Conservation (phyloP, 2,113 vertebrate species). For the Heterochromis multidens region DNA sequence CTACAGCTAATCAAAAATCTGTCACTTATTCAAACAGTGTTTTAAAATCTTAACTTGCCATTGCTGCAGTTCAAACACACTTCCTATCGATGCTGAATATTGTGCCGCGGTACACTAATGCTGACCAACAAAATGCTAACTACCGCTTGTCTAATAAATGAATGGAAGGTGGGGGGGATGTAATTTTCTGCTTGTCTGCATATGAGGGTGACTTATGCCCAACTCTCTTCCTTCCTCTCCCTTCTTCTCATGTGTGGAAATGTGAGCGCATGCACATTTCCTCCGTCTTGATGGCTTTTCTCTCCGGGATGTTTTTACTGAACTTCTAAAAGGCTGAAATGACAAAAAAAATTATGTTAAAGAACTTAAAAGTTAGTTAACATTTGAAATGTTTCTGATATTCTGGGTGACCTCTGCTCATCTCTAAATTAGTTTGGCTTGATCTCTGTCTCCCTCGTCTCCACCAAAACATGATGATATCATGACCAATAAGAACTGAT, state of each 20-base stretch:
- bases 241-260: slow-evolving; percentile 13
- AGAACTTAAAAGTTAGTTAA: not conserved
- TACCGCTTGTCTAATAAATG: slow-evolving; percentile 67
- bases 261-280: slow-evolving; percentile 13
- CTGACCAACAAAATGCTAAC: slow-evolving; percentile 73
- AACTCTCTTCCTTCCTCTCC: slow-evolving; percentile 48
- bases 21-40: not conserved
- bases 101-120: slow-evolving; percentile 49
- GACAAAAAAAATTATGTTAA: slow-evolving; percentile 25
- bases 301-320: slow-evolving; percentile 14
- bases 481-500: not conserved
- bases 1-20: not conserved
- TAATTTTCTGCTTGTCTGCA: slow-evolving; percentile 82
- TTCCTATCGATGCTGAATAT: slow-evolving; percentile 25
- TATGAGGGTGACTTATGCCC: slow-evolving; percentile 71
- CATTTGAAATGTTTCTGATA: slow-evolving; percentile 3
- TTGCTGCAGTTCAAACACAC: not conserved
- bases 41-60: not conserved
- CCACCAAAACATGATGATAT: not conserved
- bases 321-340: slow-evolving; percentile 19
- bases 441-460: not conserved
- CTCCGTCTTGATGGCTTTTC: slow-evolving; percentile 1
- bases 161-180: slow-evolving; percentile 62
- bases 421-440: slow-evolving; percentile 4
- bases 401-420: not conserved